Evolutionary conservation across 2,888 invertebrate species (phyloP).

Genomic region (Eupelmus urozonus): DNA sequence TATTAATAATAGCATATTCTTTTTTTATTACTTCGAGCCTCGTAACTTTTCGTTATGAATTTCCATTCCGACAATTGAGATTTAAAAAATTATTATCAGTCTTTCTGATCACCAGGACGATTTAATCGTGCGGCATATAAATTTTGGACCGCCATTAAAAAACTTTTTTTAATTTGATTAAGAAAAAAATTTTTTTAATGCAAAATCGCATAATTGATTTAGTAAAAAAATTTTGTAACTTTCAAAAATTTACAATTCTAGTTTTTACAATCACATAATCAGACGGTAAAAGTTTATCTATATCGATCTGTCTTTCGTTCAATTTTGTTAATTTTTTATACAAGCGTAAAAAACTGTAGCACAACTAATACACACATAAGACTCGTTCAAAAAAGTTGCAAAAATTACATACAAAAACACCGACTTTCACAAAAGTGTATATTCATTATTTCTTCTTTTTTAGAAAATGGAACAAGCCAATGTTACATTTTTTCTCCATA

Average conservation of each 20-base stretch:
- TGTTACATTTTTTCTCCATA: neutral
- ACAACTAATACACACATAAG: constrained; percentile 15
- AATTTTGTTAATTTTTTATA: neutral
- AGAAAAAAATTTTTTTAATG: constrained; percentile 3
- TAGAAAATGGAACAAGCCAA: neutral
- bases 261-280: too few species aligned
- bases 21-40: constrained; percentile 44
- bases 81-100: constrained; percentile 57
- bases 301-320: constrained; percentile 19
- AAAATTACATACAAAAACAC: constrained; percentile 4
- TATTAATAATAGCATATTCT: constrained; percentile 33
- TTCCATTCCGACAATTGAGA: constrained; percentile 13
- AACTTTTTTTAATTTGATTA: constrained; percentile 15
- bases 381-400: neutral
- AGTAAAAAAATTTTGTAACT: constrained; percentile 12
- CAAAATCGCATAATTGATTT: constrained; percentile 7
- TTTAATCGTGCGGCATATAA: constrained; percentile 29
- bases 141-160: constrained; percentile 27
- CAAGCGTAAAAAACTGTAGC: constrained; percentile 16
- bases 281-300: neutral
- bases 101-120: constrained; percentile 53
- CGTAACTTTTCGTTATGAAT: constrained; percentile 25
- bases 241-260: neutral
- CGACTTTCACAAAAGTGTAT: neutral
- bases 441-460: neutral